Base-by-base conservation (phyloP, 2,113 vertebrate genomes). In the Pao palembangensis region DNA sequence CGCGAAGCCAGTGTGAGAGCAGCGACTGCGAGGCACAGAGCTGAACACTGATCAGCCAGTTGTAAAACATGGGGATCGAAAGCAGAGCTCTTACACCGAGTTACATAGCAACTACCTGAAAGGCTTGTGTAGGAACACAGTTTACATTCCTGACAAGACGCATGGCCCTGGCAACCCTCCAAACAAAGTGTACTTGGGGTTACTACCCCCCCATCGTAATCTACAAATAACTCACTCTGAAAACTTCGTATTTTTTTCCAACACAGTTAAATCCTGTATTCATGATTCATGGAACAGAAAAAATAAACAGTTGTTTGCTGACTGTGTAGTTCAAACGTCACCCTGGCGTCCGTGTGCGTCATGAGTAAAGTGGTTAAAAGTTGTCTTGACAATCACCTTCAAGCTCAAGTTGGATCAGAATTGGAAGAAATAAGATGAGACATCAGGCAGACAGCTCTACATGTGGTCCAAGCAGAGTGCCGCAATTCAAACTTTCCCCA, bases 131-230 rank as follows among this genome's bases (percentile, higher is more conserved):
- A 38, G 31, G 14, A 53, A 73, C 74, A 71, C 58, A 54, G 43
- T 59, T 60, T 19, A 51, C 67, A 77, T 80, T 73, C 78, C 74
- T 47, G 23, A 8, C 38, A 38, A 23, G 31, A 61, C 20, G 57
- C 42, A 49, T 21, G 6, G 19, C 25, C 55, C n/a, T 51, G 51
- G 48, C 52, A 55, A 61, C 42, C 25, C 60, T 34, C 64, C 21
- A 65, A 25, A 61, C 25, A 55, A 52, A 44, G 3, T 48, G 15
- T n/a, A 18, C 53, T 31, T 28, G 44, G 4, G 14, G 8, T 46
- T 5, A 52, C 17, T 18, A 18, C 17, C 31, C 49, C 42, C 20
- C 25, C 25, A 28, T 28, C 6, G 5, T 28, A 7, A 50, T 2
- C 19, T 21, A 2, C 48, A 21, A 8, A 48, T 1, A 18, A 48